Percentiles rank a stretch among this genome's conserved stretches.
These are phyloP conservation scores for Anguilla rostrata DNA, from an alignment of 2,113 vertebrate genomes.

Conservation along the genomic window DNA sequence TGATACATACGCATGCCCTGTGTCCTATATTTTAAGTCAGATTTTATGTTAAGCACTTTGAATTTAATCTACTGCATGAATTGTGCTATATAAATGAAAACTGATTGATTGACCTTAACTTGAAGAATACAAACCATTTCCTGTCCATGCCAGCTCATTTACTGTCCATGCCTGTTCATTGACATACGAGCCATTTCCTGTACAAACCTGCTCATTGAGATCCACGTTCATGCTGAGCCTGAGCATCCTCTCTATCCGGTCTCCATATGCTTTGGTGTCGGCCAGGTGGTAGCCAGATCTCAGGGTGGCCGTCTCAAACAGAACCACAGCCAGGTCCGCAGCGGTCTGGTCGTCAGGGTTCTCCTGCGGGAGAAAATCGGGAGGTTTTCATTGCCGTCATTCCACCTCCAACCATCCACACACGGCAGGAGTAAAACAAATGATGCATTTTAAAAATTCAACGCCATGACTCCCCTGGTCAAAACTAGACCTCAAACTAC, in stretches of 20 bases:
- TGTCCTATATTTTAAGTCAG: too few species aligned
- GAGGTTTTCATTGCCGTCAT: background rate
- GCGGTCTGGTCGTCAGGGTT: slow-evolving; percentile 89
- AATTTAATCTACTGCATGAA: too few species aligned
- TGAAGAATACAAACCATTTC: too few species aligned
- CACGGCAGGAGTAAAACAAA: too few species aligned
- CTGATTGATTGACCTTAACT: too few species aligned
- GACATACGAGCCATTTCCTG: background rate
- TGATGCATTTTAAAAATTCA: too few species aligned
- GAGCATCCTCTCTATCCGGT: slow-evolving; percentile 96
- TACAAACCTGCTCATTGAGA: slow-evolving; percentile 81
- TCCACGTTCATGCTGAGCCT: slow-evolving; percentile 90
- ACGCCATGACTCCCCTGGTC: background rate
- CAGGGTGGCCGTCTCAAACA: slow-evolving; percentile 93
- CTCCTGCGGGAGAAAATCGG: slow-evolving; percentile 59
- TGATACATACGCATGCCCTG: too few species aligned
- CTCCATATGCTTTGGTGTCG: slow-evolving; percentile 92
- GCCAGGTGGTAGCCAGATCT: slow-evolving; percentile 90
- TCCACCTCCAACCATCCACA: background rate
- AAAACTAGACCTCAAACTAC: background rate
- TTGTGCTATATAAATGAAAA: too few species aligned
- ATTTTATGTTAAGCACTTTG: too few species aligned
- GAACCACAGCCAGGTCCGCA: slow-evolving; percentile 87
- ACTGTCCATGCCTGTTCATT: too few species aligned
- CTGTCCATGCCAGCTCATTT: too few species aligned